Base-by-base conservation (phyloP, 1,140 invertebrate species). In the Papilio polyxenes region DNA sequence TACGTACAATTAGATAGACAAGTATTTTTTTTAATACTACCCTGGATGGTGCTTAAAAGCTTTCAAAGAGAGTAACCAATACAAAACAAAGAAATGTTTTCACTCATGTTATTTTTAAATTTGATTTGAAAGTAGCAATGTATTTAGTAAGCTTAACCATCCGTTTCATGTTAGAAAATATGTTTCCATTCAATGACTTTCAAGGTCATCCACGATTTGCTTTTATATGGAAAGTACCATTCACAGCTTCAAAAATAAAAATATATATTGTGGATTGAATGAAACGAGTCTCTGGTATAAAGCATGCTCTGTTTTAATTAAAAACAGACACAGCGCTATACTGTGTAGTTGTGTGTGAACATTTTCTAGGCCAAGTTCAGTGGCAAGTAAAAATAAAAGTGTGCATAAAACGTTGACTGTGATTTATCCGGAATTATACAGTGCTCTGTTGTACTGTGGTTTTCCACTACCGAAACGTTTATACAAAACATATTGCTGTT, bases 301-400 rank as follows among this genome's bases (percentile, higher is more conserved):
- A 80, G 44, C 62, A 69, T 10, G 78, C 78, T 80, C 75, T 53
- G 78, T 80, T 80, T 80, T 80, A 80, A 80, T 80, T 80, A 80
- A 80, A 72, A 80, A 80, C 78, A 80, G 59, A 69, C 48, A 80
- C 48, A 80, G 59, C 7, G 40, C n/a, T 37, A 65, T 20, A 59
- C 56, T 20, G 56, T 59, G 17, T 59, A 44, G 40, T 53, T 51
- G 9, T 31, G 56, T 80, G 40, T 17, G 40, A 69, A 80, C 62
- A 80, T 62, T 80, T 80, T 80, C 78, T 80, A 80, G 78, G 78
- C 65, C 78, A 80, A 80, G 78, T 80, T 80, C 78, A 80, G 59
- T 69, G 62, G 78, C 78, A 80, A 80, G 78, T 80, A 80, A 69
- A 80, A 80, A 80, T 40, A 80, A 80, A 49, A 80, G 78, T 49